Evolutionary conservation across 2,797 vertebrate species (phyloP).

Genomic region (Sebastes glaucus): DNA sequence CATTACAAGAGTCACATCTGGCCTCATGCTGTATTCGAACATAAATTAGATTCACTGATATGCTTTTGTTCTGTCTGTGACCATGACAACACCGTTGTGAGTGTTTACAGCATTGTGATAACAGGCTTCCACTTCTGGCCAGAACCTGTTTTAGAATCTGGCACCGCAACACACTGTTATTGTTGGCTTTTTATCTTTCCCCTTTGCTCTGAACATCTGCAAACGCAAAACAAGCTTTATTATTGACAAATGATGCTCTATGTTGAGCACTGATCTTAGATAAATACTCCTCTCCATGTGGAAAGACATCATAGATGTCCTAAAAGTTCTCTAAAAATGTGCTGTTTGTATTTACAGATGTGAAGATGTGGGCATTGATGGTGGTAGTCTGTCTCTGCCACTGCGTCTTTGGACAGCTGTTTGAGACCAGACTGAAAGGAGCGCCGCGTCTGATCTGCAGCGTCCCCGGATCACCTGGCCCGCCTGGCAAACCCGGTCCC

Average conservation of each 20-base stretch:
- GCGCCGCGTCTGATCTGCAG: conserved; percentile 91
- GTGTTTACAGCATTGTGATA: background rate
- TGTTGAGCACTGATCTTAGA: background rate
- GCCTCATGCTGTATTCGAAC: conserved; percentile 33
- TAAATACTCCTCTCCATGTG: background rate
- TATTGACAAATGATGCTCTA: background rate
- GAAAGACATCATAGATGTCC: background rate
- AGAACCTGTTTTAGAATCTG: background rate
- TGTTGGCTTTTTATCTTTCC: background rate
- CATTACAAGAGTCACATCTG: conserved; percentile 51
- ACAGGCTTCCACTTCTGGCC: background rate
- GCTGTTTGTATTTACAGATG: conserved; percentile 77
- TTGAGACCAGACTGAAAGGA: conserved; percentile 86
- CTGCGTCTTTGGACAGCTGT: conserved; percentile 86
- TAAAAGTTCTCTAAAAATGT: background rate
- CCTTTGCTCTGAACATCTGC: background rate
- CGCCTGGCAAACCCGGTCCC: conserved; percentile 86
- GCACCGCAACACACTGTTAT: background rate
- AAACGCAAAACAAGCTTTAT: background rate
- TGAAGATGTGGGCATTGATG: conserved; percentile 89
- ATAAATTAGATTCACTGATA: conserved; percentile 19
- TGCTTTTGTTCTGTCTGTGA: conserved; percentile 15
- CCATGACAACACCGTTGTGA: conserved; percentile 1
- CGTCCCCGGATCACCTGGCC: conserved; percentile 90
- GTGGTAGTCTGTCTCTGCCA: conserved; percentile 88